A percentile compares a stretch with the other conserved stretches of the same genome.
Conservation (phyloP, 2,888 invertebrate genomes). For the Diaperis boleti region DNA sequence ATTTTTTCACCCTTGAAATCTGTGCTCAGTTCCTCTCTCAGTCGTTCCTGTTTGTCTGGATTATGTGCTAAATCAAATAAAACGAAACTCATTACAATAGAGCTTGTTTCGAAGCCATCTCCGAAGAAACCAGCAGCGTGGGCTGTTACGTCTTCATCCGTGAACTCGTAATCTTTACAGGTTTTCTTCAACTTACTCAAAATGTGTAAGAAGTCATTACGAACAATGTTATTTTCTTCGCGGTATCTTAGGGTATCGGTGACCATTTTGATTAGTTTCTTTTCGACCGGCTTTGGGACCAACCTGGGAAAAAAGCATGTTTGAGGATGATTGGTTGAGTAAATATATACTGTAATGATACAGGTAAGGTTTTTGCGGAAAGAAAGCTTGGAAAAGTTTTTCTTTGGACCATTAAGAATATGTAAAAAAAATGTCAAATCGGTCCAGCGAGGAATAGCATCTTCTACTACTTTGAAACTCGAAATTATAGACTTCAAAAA, state of each 20-base stretch:
- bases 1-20: slow-evolving; percentile 57
- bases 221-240: slow-evolving; percentile 59
- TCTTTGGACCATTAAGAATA: no score
- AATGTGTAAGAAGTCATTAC: slow-evolving; percentile 65
- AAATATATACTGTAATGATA: no score
- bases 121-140: slow-evolving; percentile 65
- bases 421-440: no score
- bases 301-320: neutral
- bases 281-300: slow-evolving; percentile 44
- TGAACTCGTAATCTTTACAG: slow-evolving; percentile 50
- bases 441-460: no score
- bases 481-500: no score
- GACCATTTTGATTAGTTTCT: slow-evolving; percentile 60
- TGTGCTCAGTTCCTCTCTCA: slow-evolving; percentile 62
- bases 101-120: slow-evolving; percentile 68
- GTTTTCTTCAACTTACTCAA: slow-evolving; percentile 58
- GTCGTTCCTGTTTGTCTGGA: slow-evolving; percentile 62
- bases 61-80: slow-evolving; percentile 64
- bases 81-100: slow-evolving; percentile 61
- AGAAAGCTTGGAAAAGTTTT: no score
- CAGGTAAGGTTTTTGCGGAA: no score
- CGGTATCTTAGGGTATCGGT: slow-evolving; percentile 61
- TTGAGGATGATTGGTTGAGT: neutral
- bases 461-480: no score
- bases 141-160: slow-evolving; percentile 57